phyloP scores from a whole-genome alignment of 2,888 invertebrate genomes.

The Ornithoptera alexandrae region DNA sequence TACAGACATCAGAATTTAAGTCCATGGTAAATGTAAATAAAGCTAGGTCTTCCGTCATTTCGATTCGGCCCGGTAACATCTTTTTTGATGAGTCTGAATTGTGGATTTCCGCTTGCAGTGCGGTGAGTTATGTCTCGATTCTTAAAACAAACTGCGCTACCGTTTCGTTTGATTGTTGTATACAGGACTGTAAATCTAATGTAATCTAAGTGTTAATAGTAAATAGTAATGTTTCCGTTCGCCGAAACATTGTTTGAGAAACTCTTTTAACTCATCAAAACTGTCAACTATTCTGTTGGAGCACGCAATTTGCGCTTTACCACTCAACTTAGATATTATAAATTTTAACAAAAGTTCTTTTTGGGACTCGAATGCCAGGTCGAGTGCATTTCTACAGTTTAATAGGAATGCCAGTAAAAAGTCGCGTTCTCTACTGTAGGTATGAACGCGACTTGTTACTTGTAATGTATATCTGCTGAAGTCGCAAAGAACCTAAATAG shows the following conservation, averaged over 20 bases:
- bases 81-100: conserved; percentile 18
- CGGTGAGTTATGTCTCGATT: conserved; percentile 27
- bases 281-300: conserved; percentile 17
- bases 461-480: too few species aligned
- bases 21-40: too few species aligned
- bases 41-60: neutral
- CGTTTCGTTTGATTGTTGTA: conserved; percentile 18
- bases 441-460: neutral
- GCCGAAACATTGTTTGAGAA: conserved; percentile 26
- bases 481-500: conserved; percentile 29
- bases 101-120: conserved; percentile 28
- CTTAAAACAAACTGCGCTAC: conserved; percentile 12
- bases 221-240: conserved; percentile 27
- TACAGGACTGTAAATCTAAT: conserved; percentile 25
- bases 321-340: conserved; percentile 18
- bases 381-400: conserved; percentile 25
- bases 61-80: neutral
- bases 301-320: conserved; percentile 29
- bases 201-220: conserved; percentile 6
- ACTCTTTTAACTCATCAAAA: conserved; percentile 3
- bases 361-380: conserved; percentile 16
- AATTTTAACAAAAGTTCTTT: conserved; percentile 26
- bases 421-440: neutral
- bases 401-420: conserved; percentile 16
- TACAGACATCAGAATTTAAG: too few species aligned